These are phyloP conservation scores for Aporophyla lueneburgensis DNA, from an alignment of 2,888 invertebrate species.

Conservation along the genomic window DNA sequence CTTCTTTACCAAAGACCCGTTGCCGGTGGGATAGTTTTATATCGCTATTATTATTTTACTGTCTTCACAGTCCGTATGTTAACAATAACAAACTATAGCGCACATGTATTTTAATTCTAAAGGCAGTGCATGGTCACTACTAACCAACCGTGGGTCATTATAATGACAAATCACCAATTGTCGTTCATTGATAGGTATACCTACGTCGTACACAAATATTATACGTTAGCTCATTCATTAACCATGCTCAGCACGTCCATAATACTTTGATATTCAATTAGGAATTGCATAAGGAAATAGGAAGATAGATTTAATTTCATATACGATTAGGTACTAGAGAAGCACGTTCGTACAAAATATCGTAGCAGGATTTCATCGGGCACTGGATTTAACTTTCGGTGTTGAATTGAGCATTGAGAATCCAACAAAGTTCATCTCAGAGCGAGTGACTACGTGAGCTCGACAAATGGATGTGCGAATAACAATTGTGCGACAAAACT, in stretches of 20 bases:
- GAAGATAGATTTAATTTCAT: conserved; percentile 8
- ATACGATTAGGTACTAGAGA: neutral
- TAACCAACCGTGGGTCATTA: neutral
- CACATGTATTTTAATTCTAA: conserved; percentile 15
- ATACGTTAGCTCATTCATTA: conserved; percentile 8
- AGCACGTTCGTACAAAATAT: no score
- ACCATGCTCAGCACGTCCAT: conserved; percentile 13
- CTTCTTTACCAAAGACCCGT: neutral
- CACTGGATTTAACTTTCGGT: no score
- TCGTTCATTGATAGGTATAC: conserved; percentile 4
- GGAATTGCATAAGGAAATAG: neutral
- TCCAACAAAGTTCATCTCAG: no score
- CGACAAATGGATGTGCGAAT: no score
- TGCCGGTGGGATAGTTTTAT: neutral
- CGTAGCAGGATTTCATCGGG: no score
- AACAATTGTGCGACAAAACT: no score
- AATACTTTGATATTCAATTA: conserved; percentile 1
- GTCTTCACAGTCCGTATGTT: neutral
- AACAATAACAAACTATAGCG: neutral
- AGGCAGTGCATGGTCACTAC: neutral
- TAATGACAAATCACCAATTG: conserved; percentile 6
- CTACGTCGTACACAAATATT: neutral
- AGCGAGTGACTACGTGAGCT: no score
- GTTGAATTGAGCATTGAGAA: no score
- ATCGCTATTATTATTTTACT: conserved; percentile 3